phyloP scores from a whole-genome alignment of 2,113 vertebrate genomes.

The Felis chaus region DNA sequence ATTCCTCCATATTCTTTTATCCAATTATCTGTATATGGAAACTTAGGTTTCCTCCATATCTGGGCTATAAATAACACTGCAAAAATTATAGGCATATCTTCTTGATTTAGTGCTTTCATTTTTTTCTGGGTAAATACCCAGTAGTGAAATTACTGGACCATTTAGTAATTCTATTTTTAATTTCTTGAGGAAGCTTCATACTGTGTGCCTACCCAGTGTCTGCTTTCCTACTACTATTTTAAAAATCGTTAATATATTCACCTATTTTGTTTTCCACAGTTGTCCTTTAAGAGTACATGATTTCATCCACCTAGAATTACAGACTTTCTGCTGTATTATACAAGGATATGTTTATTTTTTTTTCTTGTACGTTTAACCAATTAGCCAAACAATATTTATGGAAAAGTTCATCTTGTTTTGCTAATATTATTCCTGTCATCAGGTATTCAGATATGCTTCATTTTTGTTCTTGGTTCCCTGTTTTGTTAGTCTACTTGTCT shows the following conservation, averaged over 20 bases:
- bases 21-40: too few relatives aligned
- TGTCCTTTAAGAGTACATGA: background rate
- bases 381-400: background rate
- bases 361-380: background rate
- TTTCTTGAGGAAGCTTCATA: too few relatives aligned
- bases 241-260: background rate
- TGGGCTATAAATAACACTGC: too few relatives aligned
- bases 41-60: too few relatives aligned
- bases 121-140: too few relatives aligned
- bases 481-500: background rate
- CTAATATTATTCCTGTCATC: background rate
- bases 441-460: background rate
- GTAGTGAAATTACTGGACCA: too few relatives aligned
- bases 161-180: too few relatives aligned
- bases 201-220: too few relatives aligned
- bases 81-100: too few relatives aligned
- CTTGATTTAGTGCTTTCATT: too few relatives aligned
- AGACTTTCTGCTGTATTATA: background rate
- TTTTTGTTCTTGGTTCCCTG: background rate
- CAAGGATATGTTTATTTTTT: background rate
- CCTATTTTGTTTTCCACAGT: background rate
- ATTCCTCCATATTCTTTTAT: too few relatives aligned
- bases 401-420: background rate
- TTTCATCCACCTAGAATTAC: background rate
- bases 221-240: background rate